Conservation (phyloP, 2,888 invertebrate genomes). For the Netelia inedita region DNA sequence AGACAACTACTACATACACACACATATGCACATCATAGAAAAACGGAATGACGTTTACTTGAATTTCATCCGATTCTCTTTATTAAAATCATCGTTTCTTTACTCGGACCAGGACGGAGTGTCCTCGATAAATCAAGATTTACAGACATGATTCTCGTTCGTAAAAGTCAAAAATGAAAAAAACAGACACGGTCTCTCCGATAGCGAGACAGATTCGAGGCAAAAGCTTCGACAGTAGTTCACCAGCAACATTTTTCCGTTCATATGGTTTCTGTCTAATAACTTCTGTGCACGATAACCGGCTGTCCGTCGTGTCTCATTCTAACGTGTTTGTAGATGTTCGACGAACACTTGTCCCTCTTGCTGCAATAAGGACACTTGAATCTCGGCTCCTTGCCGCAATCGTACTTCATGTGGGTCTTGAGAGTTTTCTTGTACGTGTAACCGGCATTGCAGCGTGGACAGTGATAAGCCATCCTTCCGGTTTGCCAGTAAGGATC, state of each 20-base stretch:
- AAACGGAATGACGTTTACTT: constrained; percentile 30
- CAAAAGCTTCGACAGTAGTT: constrained; percentile 8
- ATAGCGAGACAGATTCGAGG: neutral
- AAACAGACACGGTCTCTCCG: constrained; percentile 1
- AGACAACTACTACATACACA: constrained; percentile 41
- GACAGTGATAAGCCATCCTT: constrained; percentile 83
- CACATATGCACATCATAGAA: constrained; percentile 35
- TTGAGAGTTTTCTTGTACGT: constrained; percentile 84
- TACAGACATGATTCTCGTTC: constrained; percentile 1
- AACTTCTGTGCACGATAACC: constrained; percentile 81
- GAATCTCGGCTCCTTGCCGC: constrained; percentile 85
- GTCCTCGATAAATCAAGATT: neutral
- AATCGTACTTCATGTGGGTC: constrained; percentile 85
- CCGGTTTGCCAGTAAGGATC: constrained; percentile 76
- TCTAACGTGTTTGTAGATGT: constrained; percentile 83
- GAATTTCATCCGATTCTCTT: constrained; percentile 35
- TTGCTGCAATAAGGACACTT: constrained; percentile 85
- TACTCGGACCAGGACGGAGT: neutral
- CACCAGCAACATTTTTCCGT: neutral
- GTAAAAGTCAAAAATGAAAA: constrained; percentile 14
- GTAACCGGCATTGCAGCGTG: constrained; percentile 84
- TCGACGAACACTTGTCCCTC: constrained; percentile 87
- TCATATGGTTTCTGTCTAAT: constrained; percentile 43
- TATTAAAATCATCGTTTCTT: constrained; percentile 56
- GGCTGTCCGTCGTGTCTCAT: constrained; percentile 82